Base-by-base conservation (phyloP, 2,888 invertebrate genomes). In the Trisateles emortualis region DNA sequence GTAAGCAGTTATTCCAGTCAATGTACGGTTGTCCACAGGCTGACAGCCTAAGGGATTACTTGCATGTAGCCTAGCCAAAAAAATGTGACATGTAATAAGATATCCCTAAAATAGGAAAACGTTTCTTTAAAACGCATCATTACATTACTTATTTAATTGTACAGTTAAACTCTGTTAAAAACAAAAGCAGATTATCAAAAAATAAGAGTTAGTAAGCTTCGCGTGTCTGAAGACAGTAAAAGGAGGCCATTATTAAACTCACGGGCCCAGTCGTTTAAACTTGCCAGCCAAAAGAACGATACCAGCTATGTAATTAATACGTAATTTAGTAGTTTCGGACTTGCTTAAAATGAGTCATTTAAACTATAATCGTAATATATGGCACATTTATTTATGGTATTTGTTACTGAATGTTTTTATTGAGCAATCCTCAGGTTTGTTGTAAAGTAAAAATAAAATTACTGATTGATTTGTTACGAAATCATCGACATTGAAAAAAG, bases 251-350 rank as follows among this genome's bases (percentile, higher is more conserved):
- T 73, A 74, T 70, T 74, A 74, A 45, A 52, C 52, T 54, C 39
- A 59, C 58, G 68, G 47, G 57, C 47, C 55, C 39, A 35, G 57
- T 66, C 75, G 73, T 69, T 83, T 77, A 78, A 80, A 78, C 72
- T 78, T 76, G 56, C 76, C 72, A 56, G 63, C 64, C 69, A 76
- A 80, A 76, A 75, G 76, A 73, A 64, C 75, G 68, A 63, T 64
- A 67, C 57, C 58, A 59, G 62, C 64, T 64, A 63, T 72, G 66
- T 81, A 81, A 83, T 82, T 81, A 78, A 74, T 67, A 66, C 58
- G 69, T 75, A 73, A 71, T 72, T 74, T 58, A 44, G 63, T 70
- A 53, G 64, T 59, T 66, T 64, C n/a, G 46, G 50, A 54, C 52
- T 44, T 48, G 13, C 57, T 10, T 54, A 43, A 51, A 67, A 62